A percentile compares a stretch with the other conserved stretches of the same genome.
These are phyloP conservation scores for Poecilia gillii DNA, from an alignment of 2,797 vertebrate genomes.

Conservation along the genomic window DNA sequence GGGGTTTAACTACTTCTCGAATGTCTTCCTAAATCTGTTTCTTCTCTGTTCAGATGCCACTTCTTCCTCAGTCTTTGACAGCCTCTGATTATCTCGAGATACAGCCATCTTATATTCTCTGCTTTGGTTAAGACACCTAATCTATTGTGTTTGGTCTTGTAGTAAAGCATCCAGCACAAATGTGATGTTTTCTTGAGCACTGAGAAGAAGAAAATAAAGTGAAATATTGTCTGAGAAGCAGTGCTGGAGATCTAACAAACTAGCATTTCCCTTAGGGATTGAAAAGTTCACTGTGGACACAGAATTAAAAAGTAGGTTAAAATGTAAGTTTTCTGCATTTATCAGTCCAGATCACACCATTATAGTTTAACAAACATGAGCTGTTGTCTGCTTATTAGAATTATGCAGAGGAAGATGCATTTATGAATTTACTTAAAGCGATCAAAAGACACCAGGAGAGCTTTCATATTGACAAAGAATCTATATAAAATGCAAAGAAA, in stretches of 20 bases:
- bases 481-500: neutral
- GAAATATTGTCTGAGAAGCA: neutral
- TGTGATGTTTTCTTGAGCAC: neutral
- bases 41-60: slow-evolving; percentile 32
- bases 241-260: neutral
- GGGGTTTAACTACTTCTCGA: slow-evolving; percentile 41
- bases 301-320: too few relatives aligned
- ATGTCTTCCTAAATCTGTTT: slow-evolving; percentile 27
- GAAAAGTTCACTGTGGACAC: neutral
- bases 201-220: neutral
- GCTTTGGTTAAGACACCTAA: neutral
- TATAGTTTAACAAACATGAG: neutral
- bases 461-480: neutral
- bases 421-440: neutral
- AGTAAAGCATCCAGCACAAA: neutral
- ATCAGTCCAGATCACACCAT: too few relatives aligned
- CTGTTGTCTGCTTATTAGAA: neutral
- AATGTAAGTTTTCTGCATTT: too few relatives aligned
- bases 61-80: slow-evolving; percentile 16
- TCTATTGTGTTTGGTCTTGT: neutral
- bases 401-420: slow-evolving; percentile 11
- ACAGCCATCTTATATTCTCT: slow-evolving; percentile 13
- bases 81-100: slow-evolving; percentile 22
- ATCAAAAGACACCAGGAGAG: neutral
- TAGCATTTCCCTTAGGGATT: neutral